These are phyloP conservation scores for Xyrauchen texanus DNA, from an alignment of 2,113 vertebrate species.

Conservation along the genomic window DNA sequence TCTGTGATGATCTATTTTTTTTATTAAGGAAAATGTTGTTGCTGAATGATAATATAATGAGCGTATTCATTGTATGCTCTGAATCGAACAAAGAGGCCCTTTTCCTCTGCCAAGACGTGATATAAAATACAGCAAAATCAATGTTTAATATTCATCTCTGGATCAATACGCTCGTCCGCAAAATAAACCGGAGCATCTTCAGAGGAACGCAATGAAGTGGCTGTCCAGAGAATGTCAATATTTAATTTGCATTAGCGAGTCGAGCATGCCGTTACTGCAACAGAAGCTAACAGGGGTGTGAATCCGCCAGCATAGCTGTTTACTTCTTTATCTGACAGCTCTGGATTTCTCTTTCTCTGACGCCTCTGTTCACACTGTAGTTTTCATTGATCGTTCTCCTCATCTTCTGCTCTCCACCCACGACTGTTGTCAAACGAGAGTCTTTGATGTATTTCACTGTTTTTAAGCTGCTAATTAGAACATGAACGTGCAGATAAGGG, in stretches of 20 bases:
- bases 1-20: too few species aligned
- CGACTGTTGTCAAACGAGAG: conserved; percentile 24
- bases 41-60: neutral
- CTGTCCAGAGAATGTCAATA: conserved; percentile 3
- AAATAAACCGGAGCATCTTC: conserved; percentile 14
- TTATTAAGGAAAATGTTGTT: too few species aligned
- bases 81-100: neutral
- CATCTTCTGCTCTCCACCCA: conserved; percentile 18
- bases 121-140: neutral
- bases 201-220: conserved; percentile 6
- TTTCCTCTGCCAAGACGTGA: neutral
- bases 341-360: neutral
- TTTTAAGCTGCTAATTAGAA: conserved; percentile 47
- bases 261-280: neutral
- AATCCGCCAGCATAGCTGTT: neutral
- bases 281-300: neutral
- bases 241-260: conserved; percentile 27
- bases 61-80: neutral
- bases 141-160: conserved; percentile 17
- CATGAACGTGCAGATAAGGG: conserved; percentile 29
- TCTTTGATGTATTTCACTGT: conserved; percentile 10
- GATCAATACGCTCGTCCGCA: neutral
- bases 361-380: neutral
- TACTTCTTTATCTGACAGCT: neutral
- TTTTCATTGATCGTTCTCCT: neutral